phyloP scores from a whole-genome alignment of 2,888 invertebrate genomes.

The Dermolepida albohirtum region DNA sequence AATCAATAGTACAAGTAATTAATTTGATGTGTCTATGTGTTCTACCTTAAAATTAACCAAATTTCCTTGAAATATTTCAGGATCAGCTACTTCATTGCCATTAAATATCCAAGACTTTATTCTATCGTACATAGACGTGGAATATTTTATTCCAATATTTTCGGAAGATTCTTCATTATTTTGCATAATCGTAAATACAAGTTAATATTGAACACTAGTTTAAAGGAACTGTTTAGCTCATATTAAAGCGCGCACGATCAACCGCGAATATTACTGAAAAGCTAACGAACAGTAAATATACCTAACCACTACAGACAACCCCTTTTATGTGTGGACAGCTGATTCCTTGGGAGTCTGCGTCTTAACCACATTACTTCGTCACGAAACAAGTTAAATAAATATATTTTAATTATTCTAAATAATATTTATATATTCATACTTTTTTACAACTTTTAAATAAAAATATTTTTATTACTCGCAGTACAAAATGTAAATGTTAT shows the following conservation, averaged over 20 bases:
- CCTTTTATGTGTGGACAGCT: constrained; percentile 24
- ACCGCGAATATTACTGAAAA: not conserved
- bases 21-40: constrained; percentile 2
- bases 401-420: too few species aligned
- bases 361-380: constrained; percentile 5
- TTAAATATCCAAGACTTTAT: constrained; percentile 57
- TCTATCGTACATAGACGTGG: constrained; percentile 56
- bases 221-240: not conserved
- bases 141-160: constrained; percentile 36
- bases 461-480: not conserved
- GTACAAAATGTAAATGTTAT: too few species aligned
- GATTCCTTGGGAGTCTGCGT: constrained; percentile 35
- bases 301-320: constrained; percentile 3
- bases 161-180: constrained; percentile 52
- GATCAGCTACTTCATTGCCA: constrained; percentile 51
- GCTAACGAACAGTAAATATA: constrained; percentile 9
- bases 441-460: constrained; percentile 1
- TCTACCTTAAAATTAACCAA: constrained; percentile 56
- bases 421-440: not conserved
- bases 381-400: not conserved
- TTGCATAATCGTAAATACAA: constrained; percentile 48
- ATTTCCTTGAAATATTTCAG: constrained; percentile 53
- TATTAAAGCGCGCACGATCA: constrained; percentile 6
- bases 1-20: constrained; percentile 28
- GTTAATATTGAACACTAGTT: not conserved